These are phyloP conservation scores for Euura lappo DNA, from an alignment of 1,140 invertebrate species.

Conservation along the genomic window DNA sequence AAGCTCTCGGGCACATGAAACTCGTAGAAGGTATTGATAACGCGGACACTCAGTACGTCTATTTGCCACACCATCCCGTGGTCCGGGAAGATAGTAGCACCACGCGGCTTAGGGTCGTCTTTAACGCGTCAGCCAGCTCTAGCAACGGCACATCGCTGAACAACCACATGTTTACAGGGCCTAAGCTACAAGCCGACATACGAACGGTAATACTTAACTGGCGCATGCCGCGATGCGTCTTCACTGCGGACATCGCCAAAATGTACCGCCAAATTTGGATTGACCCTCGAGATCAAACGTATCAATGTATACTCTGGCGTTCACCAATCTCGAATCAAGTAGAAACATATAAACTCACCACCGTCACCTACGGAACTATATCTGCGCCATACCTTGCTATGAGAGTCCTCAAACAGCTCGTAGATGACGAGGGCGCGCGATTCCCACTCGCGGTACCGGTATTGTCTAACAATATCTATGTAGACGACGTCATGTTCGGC, in stretches of 20 bases:
- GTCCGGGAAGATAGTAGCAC: constrained; percentile 8
- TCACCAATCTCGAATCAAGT: constrained; percentile 20
- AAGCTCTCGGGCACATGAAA: constrained; percentile 35
- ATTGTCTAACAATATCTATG: constrained; percentile 23
- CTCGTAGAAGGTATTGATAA: not conserved
- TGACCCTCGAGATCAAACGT: constrained; percentile 24
- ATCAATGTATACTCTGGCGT: constrained; percentile 45
- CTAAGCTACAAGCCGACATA: constrained; percentile 14
- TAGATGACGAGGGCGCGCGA: constrained; percentile 30
- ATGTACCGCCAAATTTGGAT: constrained; percentile 46
- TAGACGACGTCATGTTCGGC: too few relatives aligned
- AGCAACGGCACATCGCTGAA: constrained; percentile 22
- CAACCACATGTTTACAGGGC: constrained; percentile 16
- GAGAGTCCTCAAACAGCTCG: constrained; percentile 38
- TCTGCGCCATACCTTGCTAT: constrained; percentile 41
- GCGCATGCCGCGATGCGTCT: constrained; percentile 16
- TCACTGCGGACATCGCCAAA: constrained; percentile 35
- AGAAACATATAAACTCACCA: constrained; percentile 38
- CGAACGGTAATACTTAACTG: constrained; percentile 13
- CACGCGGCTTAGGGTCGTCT: constrained; percentile 28
- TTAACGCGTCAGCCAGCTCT: constrained; percentile 18
- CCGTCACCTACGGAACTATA: constrained; percentile 50
- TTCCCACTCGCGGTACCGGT: constrained; percentile 34
- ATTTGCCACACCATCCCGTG: not conserved
- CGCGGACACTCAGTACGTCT: not conserved